These are phyloP conservation scores for Anabas testudineus DNA, from an alignment of 2,797 vertebrate species.

Conservation along the genomic window DNA sequence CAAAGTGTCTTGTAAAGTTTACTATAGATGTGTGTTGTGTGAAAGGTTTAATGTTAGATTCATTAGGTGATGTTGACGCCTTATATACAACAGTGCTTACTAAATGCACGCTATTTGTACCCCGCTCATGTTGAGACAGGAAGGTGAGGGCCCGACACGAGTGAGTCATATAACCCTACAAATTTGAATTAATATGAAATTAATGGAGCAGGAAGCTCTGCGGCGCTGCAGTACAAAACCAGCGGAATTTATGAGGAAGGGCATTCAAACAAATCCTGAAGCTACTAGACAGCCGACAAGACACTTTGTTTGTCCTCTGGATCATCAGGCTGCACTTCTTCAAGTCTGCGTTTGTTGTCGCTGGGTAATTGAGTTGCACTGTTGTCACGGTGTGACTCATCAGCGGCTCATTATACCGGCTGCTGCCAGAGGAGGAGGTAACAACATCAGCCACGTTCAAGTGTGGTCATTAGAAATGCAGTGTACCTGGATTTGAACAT, in stretches of 20 bases:
- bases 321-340: slow-evolving; percentile 57
- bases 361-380: slow-evolving; percentile 71
- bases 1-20: no score
- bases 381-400: slow-evolving; percentile 64
- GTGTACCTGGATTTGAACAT: slow-evolving; percentile 24
- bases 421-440: slow-evolving; percentile 49
- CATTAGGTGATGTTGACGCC: slow-evolving; percentile 14
- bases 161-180: slow-evolving; percentile 36
- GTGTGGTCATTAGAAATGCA: slow-evolving; percentile 54
- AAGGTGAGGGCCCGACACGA: slow-evolving; percentile 19
- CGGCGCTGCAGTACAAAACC: slow-evolving; percentile 10
- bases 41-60: background rate
- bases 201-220: slow-evolving; percentile 16
- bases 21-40: background rate
- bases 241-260: slow-evolving; percentile 44
- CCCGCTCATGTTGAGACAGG: slow-evolving; percentile 4
- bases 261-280: slow-evolving; percentile 41
- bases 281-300: slow-evolving; percentile 34
- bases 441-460: slow-evolving; percentile 34
- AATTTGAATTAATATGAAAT: slow-evolving; percentile 47
- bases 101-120: slow-evolving; percentile 32
- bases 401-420: slow-evolving; percentile 71
- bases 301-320: slow-evolving; percentile 42
- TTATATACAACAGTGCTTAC: slow-evolving; percentile 18
- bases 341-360: slow-evolving; percentile 57